phyloP scores from a whole-genome alignment of 1,140 invertebrate species.

The Dendroctonus valens region DNA sequence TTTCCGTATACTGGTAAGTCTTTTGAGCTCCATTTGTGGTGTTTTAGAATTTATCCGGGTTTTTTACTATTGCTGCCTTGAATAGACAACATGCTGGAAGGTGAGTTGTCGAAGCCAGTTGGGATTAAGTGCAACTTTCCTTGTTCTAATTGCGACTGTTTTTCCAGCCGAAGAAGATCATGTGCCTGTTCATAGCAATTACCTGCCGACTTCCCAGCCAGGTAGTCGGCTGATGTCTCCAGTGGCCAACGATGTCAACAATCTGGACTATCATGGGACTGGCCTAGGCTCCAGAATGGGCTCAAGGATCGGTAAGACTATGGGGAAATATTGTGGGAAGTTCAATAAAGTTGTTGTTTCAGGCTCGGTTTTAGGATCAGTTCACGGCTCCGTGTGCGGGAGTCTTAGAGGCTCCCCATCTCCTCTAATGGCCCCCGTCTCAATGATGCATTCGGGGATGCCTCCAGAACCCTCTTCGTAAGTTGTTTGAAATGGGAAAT shows the following conservation, averaged over 20 bases:
- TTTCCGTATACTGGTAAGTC: conserved; percentile 68
- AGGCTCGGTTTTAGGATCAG: conserved; percentile 52
- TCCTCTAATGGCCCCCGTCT: conserved; percentile 47
- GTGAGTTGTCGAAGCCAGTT: conserved; percentile 28
- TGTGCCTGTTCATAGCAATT: conserved; percentile 44
- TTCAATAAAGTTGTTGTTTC: neutral
- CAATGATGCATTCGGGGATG: conserved; percentile 48
- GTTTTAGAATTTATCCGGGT: conserved; percentile 4
- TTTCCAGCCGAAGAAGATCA: conserved; percentile 60
- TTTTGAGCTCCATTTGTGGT: conserved; percentile 30
- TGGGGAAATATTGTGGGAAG: neutral
- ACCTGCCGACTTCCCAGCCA: conserved; percentile 37
- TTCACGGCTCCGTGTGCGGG: conserved; percentile 51
- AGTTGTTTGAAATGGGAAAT: no score
- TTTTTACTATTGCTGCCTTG: neutral
- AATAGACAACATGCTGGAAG: conserved; percentile 40
- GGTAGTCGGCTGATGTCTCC: conserved; percentile 47
- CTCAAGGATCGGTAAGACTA: conserved; percentile 39
- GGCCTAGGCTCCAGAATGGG: conserved; percentile 45
- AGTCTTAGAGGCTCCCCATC: conserved; percentile 47
- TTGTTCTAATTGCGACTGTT: conserved; percentile 1
- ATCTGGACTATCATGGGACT: conserved; percentile 48
- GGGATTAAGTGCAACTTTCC: neutral
- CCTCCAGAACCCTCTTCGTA: conserved; percentile 47
- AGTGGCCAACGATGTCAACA: conserved; percentile 48